Base-by-base conservation (phyloP, 2,888 invertebrate species). In the Mechanitis messenoides region DNA sequence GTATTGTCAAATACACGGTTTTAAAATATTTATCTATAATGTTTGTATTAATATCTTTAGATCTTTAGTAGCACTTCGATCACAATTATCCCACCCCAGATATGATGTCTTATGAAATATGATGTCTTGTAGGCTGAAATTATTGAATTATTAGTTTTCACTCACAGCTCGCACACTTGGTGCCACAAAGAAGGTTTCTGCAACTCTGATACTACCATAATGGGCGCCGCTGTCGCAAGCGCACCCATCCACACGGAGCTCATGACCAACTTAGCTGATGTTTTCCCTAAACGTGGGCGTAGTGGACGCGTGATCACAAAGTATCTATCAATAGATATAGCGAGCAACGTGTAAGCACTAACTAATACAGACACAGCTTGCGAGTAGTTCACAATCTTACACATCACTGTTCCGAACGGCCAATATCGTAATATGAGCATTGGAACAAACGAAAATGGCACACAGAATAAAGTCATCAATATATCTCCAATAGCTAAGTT, bases 231-330 rank as follows among this genome's bases (percentile, higher is more conserved):
- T 0, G 96, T 95, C 3, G 93, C 90, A 33, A 95, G 81, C 0
- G 97, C 95, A 0, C 95, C 91, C 1, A 92, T 71, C 96, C 96
- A 96, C 0, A 96, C 94, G 0, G 91, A 83, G 0, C 91, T 87
- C 45, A 96, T 95, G 53, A 94, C 92, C 61, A 93, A 77, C 64
- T 93, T 92, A 0, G 95, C 94, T 20, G 87, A 84, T 1, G 85
- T 92, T 76, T 95, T 95, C 33, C 95, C 94, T 76, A 97, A 92
- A 50, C 96, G 91, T 1, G 96, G 96, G 70, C 93, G 92, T 59
- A 98, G 81, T 0, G 97, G 97, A 89, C 95, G 94, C 92, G 97
- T 94, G 65, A 98, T 97, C 58, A 96, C 96, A 81, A 96, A 93
- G 77, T 96, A 98, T 28, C 97, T 92, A 85, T 98, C 97, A 60